A percentile compares a stretch with the other conserved stretches of the same genome.
Conservation (phyloP, 2,888 invertebrate genomes). For the Selenia dentaria region DNA sequence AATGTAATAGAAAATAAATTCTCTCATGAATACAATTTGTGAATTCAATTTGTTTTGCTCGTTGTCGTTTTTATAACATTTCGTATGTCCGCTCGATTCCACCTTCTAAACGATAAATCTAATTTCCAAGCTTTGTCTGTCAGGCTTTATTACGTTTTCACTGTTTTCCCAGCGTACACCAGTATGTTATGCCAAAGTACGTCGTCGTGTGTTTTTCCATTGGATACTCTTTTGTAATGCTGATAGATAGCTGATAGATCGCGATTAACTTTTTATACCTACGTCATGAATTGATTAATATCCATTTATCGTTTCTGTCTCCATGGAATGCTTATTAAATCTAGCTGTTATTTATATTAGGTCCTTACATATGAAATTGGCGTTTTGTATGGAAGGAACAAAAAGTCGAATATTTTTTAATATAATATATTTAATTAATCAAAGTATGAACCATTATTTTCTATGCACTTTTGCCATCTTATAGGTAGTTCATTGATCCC, state of each 20-base stretch:
- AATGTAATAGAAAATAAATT: conserved; percentile 8
- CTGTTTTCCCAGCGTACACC: conserved; percentile 25
- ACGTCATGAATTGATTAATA: no score
- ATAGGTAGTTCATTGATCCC: no score
- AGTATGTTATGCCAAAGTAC: conserved; percentile 27
- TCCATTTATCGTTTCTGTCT: no score
- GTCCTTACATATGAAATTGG: no score
- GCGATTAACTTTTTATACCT: no score
- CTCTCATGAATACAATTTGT: conserved; percentile 9
- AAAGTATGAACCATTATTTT: no score
- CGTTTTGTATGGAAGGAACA: no score
- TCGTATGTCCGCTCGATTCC: conserved; percentile 26
- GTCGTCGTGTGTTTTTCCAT: conserved; percentile 26
- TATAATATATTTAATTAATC: no score
- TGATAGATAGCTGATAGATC: not conserved
- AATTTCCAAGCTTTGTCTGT: conserved; percentile 40
- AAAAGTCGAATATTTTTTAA: no score
- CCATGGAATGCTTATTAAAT: no score
- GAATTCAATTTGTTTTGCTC: conserved; percentile 19
- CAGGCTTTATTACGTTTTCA: conserved; percentile 39
- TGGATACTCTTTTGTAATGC: conserved; percentile 3
- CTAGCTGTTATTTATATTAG: no score
- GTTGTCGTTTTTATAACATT: conserved; percentile 28
- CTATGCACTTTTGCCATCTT: no score
- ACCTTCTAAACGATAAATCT: conserved; percentile 39